Evolutionary conservation across 2,797 vertebrate species (phyloP).

Genomic region (Macrochelys suwanniensis): DNA sequence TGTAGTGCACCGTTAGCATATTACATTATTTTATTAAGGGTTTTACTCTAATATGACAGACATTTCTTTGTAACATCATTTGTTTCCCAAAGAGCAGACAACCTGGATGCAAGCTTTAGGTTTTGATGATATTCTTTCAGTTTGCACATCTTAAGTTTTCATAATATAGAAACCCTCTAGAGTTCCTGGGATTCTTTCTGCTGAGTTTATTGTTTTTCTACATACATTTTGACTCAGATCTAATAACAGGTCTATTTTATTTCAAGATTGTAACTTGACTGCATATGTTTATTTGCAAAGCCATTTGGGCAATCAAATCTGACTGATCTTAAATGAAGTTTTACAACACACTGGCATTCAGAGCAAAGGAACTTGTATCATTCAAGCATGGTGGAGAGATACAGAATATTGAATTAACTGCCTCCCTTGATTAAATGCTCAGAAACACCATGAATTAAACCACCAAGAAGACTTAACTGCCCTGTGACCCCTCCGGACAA

Average conservation of each 20-base stretch:
- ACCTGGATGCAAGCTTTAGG: constrained; percentile 12
- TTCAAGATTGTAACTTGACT: constrained; percentile 3
- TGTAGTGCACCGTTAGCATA: fast-evolving
- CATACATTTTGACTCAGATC: not conserved
- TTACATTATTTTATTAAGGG: constrained; percentile 8
- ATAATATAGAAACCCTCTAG: not conserved
- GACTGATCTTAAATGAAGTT: not conserved
- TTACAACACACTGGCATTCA: not conserved
- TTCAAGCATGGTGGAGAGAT: not conserved
- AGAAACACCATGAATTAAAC: constrained; percentile 37
- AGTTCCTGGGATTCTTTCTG: not conserved
- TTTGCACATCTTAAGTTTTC: constrained; percentile 26
- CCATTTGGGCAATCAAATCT: not conserved
- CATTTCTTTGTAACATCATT: not conserved
- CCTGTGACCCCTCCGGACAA: not conserved
- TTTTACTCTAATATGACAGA: not conserved
- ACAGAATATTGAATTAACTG: not conserved
- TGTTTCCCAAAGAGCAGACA: not conserved
- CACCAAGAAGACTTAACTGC: not conserved
- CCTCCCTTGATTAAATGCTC: not conserved
- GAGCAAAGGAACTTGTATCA: not conserved
- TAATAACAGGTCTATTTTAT: constrained; percentile 31
- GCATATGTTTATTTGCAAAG: constrained; percentile 1
- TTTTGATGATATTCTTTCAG: constrained; percentile 14
- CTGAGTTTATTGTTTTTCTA: not conserved